Conservation (phyloP, 1,140 invertebrate genomes). For the Gyrodactylus salaris region DNA sequence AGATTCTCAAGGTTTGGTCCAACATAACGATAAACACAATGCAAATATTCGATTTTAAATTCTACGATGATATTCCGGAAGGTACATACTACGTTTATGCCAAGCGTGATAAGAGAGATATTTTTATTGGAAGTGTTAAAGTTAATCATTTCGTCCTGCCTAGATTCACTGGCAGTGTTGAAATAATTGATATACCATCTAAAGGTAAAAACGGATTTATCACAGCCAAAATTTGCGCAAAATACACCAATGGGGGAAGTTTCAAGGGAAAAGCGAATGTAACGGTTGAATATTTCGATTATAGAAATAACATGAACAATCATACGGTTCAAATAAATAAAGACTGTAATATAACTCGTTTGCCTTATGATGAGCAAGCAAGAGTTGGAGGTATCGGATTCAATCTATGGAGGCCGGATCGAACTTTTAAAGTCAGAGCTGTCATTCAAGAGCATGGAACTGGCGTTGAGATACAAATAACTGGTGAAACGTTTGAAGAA, state of each 20-base stretch:
- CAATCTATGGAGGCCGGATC: neutral
- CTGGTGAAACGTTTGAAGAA: neutral
- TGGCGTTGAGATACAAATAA: neutral
- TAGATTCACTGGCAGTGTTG: neutral
- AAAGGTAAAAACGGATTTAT: neutral
- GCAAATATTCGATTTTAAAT: neutral
- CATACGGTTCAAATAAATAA: neutral
- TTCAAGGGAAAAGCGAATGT: neutral
- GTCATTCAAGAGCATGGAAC: neutral
- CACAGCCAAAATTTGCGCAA: neutral
- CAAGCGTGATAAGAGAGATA: neutral
- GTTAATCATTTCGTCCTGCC: neutral
- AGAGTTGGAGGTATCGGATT: neutral
- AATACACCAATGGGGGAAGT: neutral
- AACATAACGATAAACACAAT: neutral
- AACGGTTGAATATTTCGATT: neutral
- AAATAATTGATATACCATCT: neutral
- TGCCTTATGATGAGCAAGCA: neutral
- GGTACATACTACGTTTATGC: neutral
- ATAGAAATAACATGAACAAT: neutral
- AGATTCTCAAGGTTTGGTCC: neutral
- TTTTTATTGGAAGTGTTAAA: neutral
- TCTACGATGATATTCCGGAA: neutral
- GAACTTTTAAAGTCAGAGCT: neutral
- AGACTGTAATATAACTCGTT: neutral